phyloP scores from a whole-genome alignment of 2,888 invertebrate species.

The Apamea monoglypha region DNA sequence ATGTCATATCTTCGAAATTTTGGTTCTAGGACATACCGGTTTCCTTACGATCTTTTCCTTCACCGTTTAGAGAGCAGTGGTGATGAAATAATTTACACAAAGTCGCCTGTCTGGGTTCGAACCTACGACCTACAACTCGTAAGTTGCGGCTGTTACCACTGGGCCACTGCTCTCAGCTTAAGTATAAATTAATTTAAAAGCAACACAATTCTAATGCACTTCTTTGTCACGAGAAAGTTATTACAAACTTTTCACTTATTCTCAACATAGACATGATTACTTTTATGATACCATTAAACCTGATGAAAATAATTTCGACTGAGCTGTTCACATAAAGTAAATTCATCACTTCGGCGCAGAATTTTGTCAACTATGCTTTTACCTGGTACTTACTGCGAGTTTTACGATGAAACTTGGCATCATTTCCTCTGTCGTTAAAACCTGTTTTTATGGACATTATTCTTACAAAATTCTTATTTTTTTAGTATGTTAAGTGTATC shows the following conservation, averaged over 20 bases:
- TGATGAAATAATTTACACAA: too few relatives aligned
- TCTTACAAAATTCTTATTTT: constrained; percentile 40
- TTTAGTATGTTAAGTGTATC: constrained; percentile 33
- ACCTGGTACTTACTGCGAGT: constrained; percentile 49
- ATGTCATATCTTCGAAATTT: too few relatives aligned
- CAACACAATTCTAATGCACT: neutral
- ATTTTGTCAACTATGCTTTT: constrained; percentile 60
- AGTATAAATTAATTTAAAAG: neutral
- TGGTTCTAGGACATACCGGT: too few relatives aligned
- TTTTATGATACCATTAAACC: constrained; percentile 48
- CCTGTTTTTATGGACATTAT: constrained; percentile 53
- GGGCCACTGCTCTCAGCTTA: neutral
- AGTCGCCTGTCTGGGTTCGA: too few relatives aligned
- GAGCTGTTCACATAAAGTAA: constrained; percentile 42
- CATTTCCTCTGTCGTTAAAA: constrained; percentile 56
- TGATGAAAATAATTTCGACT: constrained; percentile 39
- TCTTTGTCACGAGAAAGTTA: neutral
- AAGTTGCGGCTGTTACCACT: too few relatives aligned
- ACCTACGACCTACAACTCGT: too few relatives aligned
- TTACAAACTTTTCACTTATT: constrained; percentile 13
- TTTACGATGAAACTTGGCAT: constrained; percentile 60
- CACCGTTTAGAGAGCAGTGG: too few relatives aligned
- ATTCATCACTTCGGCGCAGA: constrained; percentile 46
- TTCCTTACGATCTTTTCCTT: too few relatives aligned
- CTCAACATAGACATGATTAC: constrained; percentile 6